Base-by-base conservation (phyloP, 2,113 vertebrate species). In the Tamias sibiricus region DNA sequence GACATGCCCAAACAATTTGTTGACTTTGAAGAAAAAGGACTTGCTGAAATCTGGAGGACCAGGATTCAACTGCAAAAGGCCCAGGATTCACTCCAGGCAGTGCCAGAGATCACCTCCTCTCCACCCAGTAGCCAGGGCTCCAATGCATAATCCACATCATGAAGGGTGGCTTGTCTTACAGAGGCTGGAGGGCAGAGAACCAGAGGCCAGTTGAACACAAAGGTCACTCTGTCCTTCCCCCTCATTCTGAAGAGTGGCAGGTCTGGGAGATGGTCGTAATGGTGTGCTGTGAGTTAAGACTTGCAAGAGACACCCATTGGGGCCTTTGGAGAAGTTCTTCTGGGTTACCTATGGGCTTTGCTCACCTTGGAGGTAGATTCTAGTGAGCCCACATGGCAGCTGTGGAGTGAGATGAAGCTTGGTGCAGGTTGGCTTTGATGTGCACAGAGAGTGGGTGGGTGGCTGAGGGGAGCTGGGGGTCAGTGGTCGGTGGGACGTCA, bases 301-400 rank as follows among this genome's bases (percentile, higher is more conserved):
- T 84, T 94, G 52, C 37, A 74, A 16, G 54, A 74, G 40, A 74
- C 69, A 9, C 26, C 57, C 54, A 37, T 19, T 30, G 20, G 10
- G 22, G 13, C 88, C 68, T 94, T 95, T 92, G 14, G 74, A 87
- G 62, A 20, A 64, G 12, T 9, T 79, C 9, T 10, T 94, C 64
- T 84, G 49, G 32, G 19, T 32, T 47, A 84, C 37, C 28, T 75
- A 57, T 47, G 35, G 64, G 66, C 24, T 83, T 81, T 91, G 10
- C 74, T 91, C 40, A 76, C 66, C 35, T 90, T 87, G 68, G 32
- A 92, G 81, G 84, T 71, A 4, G 13, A 16, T 40, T 79, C n/a
- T 7, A 32, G 14, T 76, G 69, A 87, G 10, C 42, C 35, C 37
- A 6, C 26, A 1, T n/a, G 83, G 42, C 11, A 40, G 76, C 76